Conservation (phyloP, 2,113 vertebrate species). For the Bufo bufo region DNA sequence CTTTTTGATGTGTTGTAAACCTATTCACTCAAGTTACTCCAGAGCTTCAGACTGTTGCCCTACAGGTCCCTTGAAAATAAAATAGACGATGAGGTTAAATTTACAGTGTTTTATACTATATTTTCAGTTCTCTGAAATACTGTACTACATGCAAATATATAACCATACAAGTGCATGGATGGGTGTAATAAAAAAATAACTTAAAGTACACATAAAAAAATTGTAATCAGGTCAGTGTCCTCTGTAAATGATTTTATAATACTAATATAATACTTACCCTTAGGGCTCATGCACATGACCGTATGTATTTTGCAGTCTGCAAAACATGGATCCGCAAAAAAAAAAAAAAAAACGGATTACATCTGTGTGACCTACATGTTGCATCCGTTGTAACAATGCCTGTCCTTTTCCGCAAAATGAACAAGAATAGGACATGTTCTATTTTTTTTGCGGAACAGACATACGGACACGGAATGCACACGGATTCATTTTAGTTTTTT, state of each 20-base stretch:
- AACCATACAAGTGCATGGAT: neutral
- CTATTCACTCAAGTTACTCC: slow-evolving; percentile 25
- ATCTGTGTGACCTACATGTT: no score
- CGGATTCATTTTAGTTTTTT: no score
- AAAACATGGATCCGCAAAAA: no score
- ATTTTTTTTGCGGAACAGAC: no score
- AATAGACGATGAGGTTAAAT: slow-evolving; percentile 14
- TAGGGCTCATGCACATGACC: no score
- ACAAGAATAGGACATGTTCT: no score
- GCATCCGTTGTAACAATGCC: no score
- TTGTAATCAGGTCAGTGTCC: neutral
- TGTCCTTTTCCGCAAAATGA: no score
- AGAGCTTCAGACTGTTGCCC: slow-evolving; percentile 1
- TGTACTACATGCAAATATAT: neutral
- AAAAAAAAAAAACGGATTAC: no score
- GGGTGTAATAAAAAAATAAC: neutral
- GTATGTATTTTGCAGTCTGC: no score
- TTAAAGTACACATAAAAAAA: neutral
- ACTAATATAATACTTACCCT: no score
- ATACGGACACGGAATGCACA: no score
- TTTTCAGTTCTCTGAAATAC: neutral
- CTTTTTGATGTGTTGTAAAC: slow-evolving; percentile 36
- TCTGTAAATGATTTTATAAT: neutral
- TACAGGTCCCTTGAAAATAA: neutral
- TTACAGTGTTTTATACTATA: neutral